Base-by-base conservation (phyloP, 2,888 invertebrate genomes). In the Hydrotaea diabolus region DNA sequence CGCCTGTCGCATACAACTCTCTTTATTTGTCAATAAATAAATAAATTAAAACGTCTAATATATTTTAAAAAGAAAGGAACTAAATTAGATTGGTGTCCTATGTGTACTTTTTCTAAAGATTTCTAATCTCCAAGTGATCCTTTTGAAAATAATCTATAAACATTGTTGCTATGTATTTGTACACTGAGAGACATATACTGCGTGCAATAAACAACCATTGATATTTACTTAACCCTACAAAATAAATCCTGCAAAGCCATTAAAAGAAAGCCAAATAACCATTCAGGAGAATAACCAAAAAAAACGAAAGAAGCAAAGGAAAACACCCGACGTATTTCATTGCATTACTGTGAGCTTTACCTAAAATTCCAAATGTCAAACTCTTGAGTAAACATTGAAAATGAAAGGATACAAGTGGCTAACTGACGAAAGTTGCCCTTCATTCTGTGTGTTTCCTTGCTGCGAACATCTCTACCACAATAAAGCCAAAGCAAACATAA, bases 331-430 rank as follows among this genome's bases (percentile, higher is more conserved):
- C 62, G 43, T 78, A 64, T 71, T 64, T 71, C 71, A 13, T 11
- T 71, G 75, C 75, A 64, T 80, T 84, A 78, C 78, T 77, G 19
- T 49, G 23, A 46, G 64, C 77, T 62, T 80, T 80, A 80, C 80
- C 64, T 72, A 72, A 78, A 76, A 84, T 64, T 49, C 75, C 46
- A 76, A 84, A 80, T 84, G 78, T 36, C 80, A 80, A 84, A 78
- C 62, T 75, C 77, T 46, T 66, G 21, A 78, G 66, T 39, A 46
- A 46, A 81, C 71, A 75, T 74, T 64, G 49, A 75, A 80, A 76
- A 66, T 59, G 73, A 77, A 77, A 74, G 77, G 57, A 76, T 75
- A 78, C 75, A 80, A 84, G 49, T 66, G 75, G 57, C 36, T 75
- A 64, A 71, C 64, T 57, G 59, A 66, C 11, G 57, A 59, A 23